Conservation (phyloP, 2,113 vertebrate species). For the Piaya cayana region DNA sequence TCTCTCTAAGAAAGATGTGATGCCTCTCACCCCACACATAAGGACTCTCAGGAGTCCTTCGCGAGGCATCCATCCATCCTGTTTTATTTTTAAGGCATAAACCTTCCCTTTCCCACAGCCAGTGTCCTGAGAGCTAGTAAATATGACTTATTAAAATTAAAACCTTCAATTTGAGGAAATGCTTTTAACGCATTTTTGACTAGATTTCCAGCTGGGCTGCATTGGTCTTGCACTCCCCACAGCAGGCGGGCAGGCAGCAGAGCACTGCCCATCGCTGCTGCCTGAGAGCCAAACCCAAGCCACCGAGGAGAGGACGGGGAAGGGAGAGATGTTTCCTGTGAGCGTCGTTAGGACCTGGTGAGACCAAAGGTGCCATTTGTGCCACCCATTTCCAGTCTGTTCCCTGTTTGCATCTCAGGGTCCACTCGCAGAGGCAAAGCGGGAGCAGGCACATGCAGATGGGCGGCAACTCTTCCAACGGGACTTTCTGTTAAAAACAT, state of each 20-base stretch:
- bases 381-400: neutral
- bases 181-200: neutral
- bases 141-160: neutral
- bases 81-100: conserved; percentile 13
- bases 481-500: neutral
- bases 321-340: neutral
- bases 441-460: fast-evolving
- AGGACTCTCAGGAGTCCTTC: conserved; percentile 5
- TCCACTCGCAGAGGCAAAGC: neutral
- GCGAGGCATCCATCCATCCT: neutral
- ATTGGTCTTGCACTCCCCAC: fast-evolving
- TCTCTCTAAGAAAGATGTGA: neutral
- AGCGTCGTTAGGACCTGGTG: fast-evolving
- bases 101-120: neutral
- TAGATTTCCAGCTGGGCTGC: neutral
- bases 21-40: neutral
- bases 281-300: neutral
- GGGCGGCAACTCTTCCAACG: neutral
- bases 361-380: neutral
- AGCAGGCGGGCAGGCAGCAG: neutral
- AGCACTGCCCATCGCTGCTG: fast-evolving
- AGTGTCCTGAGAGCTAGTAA: conserved; percentile 8
- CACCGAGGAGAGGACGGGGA: neutral
- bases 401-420: neutral
- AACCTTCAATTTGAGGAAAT: neutral